Evolutionary conservation across 2,113 vertebrate genomes (phyloP).

Genomic region (Mastomys coucha): DNA sequence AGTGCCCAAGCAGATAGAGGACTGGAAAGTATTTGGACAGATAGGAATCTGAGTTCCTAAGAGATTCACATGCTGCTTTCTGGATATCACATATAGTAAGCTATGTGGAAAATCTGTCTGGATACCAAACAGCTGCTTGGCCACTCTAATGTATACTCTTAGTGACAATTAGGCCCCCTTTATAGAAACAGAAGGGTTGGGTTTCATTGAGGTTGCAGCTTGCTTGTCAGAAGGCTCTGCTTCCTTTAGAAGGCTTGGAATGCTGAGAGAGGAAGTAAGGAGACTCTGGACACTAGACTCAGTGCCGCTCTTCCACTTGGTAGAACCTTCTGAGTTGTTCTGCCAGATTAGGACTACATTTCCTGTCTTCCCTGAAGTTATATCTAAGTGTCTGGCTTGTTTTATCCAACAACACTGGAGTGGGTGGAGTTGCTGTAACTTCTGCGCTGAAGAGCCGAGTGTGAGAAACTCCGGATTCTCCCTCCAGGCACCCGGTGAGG

Average conservation of each 20-base stretch:
- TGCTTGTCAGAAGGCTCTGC: background rate
- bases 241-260: background rate
- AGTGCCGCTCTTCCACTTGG: background rate
- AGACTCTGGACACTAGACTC: background rate
- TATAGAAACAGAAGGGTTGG: background rate
- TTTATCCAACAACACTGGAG: background rate
- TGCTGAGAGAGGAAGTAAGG: background rate
- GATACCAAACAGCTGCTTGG: background rate
- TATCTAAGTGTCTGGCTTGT: background rate
- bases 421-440: background rate
- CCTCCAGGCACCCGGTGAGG: accelerated
- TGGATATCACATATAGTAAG: background rate
- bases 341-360: background rate
- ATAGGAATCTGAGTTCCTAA: background rate
- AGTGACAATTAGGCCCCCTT: background rate
- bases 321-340: background rate
- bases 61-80: background rate
- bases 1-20: background rate
- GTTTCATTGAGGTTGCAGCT: background rate
- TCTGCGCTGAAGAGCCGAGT: background rate
- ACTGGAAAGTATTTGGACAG: background rate
- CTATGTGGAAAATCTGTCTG: background rate
- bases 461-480: background rate
- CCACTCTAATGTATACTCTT: accelerated
- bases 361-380: background rate